Evolutionary conservation across 2,888 invertebrate species (phyloP).

Genomic region (Amphipyra tragopoginis): DNA sequence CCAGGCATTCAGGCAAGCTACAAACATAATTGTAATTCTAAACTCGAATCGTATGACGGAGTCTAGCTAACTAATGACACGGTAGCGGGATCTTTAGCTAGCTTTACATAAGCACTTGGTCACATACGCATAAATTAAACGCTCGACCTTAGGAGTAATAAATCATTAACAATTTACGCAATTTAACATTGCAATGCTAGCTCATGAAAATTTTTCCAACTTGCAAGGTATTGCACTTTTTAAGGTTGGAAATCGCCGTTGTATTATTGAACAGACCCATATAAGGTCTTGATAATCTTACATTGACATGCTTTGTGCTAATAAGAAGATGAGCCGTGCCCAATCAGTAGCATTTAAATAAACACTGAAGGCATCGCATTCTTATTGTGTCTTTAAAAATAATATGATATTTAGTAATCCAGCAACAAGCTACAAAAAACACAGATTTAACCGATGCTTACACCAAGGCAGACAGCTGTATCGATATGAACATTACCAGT

Average conservation of each 20-base stretch:
- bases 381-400: no score
- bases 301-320: no score
- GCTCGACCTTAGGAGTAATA: conserved; percentile 21
- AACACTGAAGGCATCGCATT: no score
- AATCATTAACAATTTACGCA: conserved; percentile 17
- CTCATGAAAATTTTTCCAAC: conserved; percentile 2
- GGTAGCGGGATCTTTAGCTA: conserved; percentile 52
- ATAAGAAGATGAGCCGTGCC: no score
- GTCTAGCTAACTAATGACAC: conserved; percentile 49
- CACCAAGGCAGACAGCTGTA: conserved; percentile 15
- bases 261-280: no score
- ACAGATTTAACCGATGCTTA: background rate
- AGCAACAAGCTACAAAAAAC: no score
- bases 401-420: no score
- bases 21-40: conserved; percentile 51
- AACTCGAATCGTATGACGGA: conserved; percentile 46
- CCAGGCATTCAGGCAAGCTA: conserved; percentile 20
- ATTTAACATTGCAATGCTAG: conserved; percentile 1
- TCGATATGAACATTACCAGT: conserved; percentile 3
- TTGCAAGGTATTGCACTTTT: background rate
- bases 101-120: conserved; percentile 56
- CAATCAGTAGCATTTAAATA: no score
- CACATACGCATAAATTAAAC: conserved; percentile 42
- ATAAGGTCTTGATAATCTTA: no score
- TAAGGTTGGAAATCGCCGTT: no score